Conservation (phyloP, 2,113 vertebrate species). For the Lathamus discolor region DNA sequence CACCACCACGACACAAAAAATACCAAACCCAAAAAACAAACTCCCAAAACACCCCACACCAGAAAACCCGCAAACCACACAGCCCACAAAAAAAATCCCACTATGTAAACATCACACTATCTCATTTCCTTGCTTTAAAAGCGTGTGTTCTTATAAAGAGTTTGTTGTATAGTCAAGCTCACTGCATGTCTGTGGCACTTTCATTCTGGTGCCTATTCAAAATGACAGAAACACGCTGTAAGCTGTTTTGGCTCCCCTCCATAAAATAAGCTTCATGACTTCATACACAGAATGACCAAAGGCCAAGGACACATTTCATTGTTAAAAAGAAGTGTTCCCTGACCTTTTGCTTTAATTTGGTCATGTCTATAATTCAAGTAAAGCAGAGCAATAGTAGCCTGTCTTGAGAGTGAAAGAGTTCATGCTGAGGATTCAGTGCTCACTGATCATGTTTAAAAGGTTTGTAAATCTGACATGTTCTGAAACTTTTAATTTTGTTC, state of each 20-base stretch:
- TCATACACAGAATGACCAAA: neutral
- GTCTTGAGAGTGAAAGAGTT: neutral
- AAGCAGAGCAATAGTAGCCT: neutral
- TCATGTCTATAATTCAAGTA: neutral
- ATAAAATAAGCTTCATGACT: neutral
- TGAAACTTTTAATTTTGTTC: neutral
- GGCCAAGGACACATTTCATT: neutral
- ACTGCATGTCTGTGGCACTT: neutral
- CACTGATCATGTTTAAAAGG: neutral
- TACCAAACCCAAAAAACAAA: neutral
- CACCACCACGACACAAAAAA: neutral
- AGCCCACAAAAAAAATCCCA: neutral
- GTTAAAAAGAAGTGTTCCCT: neutral
- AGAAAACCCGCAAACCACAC: neutral
- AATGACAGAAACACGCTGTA: neutral
- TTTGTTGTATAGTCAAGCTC: neutral
- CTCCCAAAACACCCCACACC: neutral
- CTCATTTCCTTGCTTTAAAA: neutral
- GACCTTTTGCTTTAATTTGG: neutral
- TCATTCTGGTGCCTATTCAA: neutral
- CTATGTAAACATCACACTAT: neutral
- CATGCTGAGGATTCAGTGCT: accelerated
- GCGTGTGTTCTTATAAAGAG: neutral
- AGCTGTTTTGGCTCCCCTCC: neutral
- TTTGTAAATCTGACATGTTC: neutral